Evolutionary conservation across 2,113 vertebrate genomes (phyloP).

Genomic region (Butorides virescens): DNA sequence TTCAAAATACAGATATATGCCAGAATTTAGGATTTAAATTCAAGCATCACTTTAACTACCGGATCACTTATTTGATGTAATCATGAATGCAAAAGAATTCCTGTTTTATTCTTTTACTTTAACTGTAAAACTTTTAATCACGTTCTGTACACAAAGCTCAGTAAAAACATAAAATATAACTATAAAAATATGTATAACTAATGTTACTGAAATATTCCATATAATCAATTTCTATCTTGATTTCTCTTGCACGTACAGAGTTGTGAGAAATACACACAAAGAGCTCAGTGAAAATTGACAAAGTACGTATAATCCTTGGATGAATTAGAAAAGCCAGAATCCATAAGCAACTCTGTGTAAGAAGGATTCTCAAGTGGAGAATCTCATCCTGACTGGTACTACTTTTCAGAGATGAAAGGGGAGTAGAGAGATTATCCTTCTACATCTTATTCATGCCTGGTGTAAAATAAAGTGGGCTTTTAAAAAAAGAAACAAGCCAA

Average conservation of each 20-base stretch:
- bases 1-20: not conserved
- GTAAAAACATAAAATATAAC: too few species aligned
- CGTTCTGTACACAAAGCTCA: not conserved
- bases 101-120: not conserved
- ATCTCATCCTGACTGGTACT: conserved; percentile 2
- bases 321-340: conserved; percentile 45
- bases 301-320: not conserved
- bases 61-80: not conserved
- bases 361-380: conserved; percentile 20
- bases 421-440: conserved; percentile 8
- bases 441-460: not conserved
- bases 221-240: not conserved
- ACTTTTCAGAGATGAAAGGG: not conserved
- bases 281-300: not conserved
- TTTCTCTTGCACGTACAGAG: not conserved
- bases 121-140: not conserved
- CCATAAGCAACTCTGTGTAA: not conserved
- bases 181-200: not conserved
- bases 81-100: not conserved
- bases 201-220: not conserved
- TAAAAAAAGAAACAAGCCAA: not conserved
- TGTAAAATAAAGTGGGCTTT: conserved; percentile 22
- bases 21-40: not conserved
- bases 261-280: not conserved
- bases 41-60: not conserved